These are phyloP conservation scores for Bettongia penicillata DNA, from an alignment of 2,113 vertebrate species.

Conservation along the genomic window DNA sequence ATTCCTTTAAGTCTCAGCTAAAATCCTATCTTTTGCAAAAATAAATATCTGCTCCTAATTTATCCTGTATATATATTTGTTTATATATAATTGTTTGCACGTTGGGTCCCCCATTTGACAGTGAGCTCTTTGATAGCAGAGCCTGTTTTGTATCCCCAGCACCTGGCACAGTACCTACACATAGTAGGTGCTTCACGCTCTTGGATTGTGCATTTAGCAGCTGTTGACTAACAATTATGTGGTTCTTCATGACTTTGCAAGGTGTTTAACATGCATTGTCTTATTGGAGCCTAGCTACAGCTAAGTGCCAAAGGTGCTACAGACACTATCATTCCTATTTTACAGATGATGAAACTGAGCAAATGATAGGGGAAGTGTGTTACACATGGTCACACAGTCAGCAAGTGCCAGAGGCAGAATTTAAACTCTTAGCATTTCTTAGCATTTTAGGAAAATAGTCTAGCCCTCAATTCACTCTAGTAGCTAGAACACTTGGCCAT, in stretches of 20 bases:
- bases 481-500: not conserved
- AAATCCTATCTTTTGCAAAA: not conserved
- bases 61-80: not conserved
- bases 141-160: not conserved
- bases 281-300: not conserved
- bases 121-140: not conserved
- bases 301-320: not conserved
- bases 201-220: not conserved
- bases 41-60: not conserved
- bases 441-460: not conserved
- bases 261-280: not conserved
- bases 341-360: not conserved
- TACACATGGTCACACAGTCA: not conserved
- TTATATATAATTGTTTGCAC: not conserved
- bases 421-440: not conserved
- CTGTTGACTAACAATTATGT: not conserved
- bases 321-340: not conserved
- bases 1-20: not conserved
- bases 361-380: not conserved
- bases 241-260: not conserved
- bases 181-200: not conserved
- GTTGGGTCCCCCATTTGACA: not conserved
- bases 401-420: not conserved
- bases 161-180: not conserved
- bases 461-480: not conserved